Base-by-base conservation (phyloP, 2,888 invertebrate species). In the Macrosiphum euphorbiae region DNA sequence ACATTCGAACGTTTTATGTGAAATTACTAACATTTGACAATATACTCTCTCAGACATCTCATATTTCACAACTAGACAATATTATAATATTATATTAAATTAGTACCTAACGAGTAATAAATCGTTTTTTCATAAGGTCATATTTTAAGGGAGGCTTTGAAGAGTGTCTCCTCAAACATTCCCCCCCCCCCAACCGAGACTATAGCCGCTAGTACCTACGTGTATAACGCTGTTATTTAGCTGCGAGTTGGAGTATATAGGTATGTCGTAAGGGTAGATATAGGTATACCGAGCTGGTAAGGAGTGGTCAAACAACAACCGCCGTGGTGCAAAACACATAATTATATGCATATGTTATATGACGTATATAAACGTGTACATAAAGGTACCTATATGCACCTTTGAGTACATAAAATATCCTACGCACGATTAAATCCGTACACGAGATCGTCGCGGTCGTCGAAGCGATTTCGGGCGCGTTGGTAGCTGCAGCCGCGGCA, bases 341-440 rank as follows among this genome's bases (percentile, higher is more conserved):
- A 67, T 67, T 13, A n/a, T n/a, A n/a, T 16, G 35, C 78, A 35
- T 78, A 78, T 35, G 35, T 35, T 78, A 20, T 67, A n/a, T n/a
- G 55, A 67, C 67, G 3, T 16, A n/a, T 55, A 5, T 55, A n/a
- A 16, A 35, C 78, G 78, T 28, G 35, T 35, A 44, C 44, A 44
- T 44, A 44, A 44, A 35, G 35, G n/a, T 20, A 7, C 35, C 11
- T 35, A 61, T 58, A n/a, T 35, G n/a, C 20, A 78, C 78, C 35
- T 78, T 78, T 78, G 3, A 20, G 7, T 20, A 20, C 78, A 41
- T 35, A 78, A 35, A 78, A 35, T 41, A 78, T 78, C 35, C 35
- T 41, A 78, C 78, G 78, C 78, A 35, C 78, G 78, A 78, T 88
- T 58, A 58, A 88, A 58, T 88, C 88, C 88, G 88, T 44, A n/a